Percentiles rank a stretch among this genome's conserved stretches.
phyloP scores from a whole-genome alignment of 2,888 invertebrate species.

The Allygus modestus region DNA sequence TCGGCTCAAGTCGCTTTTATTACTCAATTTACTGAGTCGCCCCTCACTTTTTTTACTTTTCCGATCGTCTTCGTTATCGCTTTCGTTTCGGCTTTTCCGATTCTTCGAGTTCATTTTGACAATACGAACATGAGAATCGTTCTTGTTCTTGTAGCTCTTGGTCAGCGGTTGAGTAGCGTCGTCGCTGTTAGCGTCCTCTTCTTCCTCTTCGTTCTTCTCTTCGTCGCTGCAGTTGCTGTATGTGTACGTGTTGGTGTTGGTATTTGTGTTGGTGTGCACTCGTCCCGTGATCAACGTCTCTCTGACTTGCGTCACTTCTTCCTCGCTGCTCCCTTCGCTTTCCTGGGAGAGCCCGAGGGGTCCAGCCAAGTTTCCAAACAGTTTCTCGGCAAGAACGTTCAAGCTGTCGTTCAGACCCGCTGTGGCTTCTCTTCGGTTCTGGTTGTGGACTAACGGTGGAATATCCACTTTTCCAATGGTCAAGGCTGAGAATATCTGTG shows the following conservation, averaged over 20 bases:
- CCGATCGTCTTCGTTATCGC: constrained; percentile 69
- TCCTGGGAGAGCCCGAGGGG: constrained; percentile 44
- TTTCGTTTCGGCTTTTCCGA: constrained; percentile 66
- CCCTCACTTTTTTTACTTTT: constrained; percentile 68
- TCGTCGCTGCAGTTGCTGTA: constrained; percentile 31
- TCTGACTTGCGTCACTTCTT: constrained; percentile 56
- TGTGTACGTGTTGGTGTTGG: constrained; percentile 37
- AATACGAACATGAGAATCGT: constrained; percentile 70
- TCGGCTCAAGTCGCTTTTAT: constrained; percentile 54
- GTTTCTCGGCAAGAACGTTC: constrained; percentile 59
- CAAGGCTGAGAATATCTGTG: constrained; percentile 77
- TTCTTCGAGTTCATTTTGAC: constrained; percentile 72
- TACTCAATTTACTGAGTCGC: constrained; percentile 71
- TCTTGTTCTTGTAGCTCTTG: constrained; percentile 71
- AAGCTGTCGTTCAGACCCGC: constrained; percentile 75
- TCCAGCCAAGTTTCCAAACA: constrained; percentile 61
- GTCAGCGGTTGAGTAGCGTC: constrained; percentile 71
- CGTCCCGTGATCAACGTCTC: constrained; percentile 42
- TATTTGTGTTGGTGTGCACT: constrained; percentile 19
- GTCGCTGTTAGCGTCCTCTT: constrained; percentile 72
- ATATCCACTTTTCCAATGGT: constrained; percentile 75
- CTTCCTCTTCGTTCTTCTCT: constrained; percentile 64
- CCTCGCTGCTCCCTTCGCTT: constrained; percentile 60
- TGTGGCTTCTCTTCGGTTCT: constrained; percentile 76
- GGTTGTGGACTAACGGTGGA: constrained; percentile 78